phyloP scores from a whole-genome alignment of 2,888 invertebrate genomes.

The Rosalia funebris region DNA sequence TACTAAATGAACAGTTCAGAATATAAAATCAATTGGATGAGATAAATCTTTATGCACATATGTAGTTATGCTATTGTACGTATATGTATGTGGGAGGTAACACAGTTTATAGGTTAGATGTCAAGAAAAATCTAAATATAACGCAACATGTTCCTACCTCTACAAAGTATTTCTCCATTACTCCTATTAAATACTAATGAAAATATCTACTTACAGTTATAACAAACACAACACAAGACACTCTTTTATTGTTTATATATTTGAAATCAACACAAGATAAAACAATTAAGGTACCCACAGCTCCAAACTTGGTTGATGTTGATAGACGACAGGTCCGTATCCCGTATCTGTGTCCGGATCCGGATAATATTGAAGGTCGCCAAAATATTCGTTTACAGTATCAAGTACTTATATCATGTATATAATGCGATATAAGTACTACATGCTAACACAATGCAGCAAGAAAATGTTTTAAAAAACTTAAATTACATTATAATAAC shows the following conservation, averaged over 20 bases:
- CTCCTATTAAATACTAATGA: not conserved
- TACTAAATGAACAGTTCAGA: no score
- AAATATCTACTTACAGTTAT: not conserved
- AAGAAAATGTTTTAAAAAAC: no score
- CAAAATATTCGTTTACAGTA: no score
- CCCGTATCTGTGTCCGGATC: not conserved
- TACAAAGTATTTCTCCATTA: not conserved
- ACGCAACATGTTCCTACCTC: not conserved
- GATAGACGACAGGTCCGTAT: not conserved
- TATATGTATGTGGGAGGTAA: not conserved
- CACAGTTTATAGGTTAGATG: not conserved
- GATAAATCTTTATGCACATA: no score
- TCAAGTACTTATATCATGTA: no score
- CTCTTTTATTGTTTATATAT: not conserved
- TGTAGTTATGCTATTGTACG: no score
- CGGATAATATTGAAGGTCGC: no score
- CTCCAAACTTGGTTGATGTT: not conserved
- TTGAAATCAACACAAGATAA: not conserved
- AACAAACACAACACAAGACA: not conserved
- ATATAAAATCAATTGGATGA: no score
- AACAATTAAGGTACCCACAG: no score
- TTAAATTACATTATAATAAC: no score
- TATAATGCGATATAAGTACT: no score
- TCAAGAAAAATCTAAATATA: not conserved
- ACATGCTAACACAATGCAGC: no score